Evolutionary conservation across 1,140 invertebrate species (phyloP).

Genomic region (Archivesica marissinica): DNA sequence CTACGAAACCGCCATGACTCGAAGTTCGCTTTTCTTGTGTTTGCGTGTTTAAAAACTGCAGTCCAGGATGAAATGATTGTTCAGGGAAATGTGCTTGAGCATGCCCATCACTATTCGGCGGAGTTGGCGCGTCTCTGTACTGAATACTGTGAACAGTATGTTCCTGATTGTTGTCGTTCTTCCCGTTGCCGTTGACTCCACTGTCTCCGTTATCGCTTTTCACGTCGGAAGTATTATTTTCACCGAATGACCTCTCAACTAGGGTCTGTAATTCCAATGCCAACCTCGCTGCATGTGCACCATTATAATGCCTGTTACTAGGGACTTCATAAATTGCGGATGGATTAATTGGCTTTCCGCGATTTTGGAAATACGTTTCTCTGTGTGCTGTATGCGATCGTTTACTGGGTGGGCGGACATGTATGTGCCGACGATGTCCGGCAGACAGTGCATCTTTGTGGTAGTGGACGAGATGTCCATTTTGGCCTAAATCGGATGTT

Average conservation of each 20-base stretch:
- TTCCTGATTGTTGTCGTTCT: background rate
- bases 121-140: background rate
- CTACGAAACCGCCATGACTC: background rate
- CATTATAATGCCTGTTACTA: background rate
- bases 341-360: background rate
- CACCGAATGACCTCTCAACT: background rate
- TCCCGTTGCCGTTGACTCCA: background rate
- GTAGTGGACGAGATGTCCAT: background rate
- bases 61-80: background rate
- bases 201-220: background rate
- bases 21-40: background rate
- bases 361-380: background rate
- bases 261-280: background rate
- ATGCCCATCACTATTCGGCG: background rate
- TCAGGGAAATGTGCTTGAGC: background rate
- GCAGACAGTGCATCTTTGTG: background rate
- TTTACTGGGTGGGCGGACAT: background rate
- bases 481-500: background rate
- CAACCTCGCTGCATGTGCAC: background rate
- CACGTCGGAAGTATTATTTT: conserved; percentile 15
- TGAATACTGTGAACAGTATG: background rate
- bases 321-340: background rate
- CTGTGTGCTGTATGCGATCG: background rate
- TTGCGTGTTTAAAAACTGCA: conserved; percentile 25
- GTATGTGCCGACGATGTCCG: background rate